These are phyloP conservation scores for Lytechinus pictus DNA, from an alignment of 35 echinoderm and acorn worm species.

Conservation along the genomic window DNA sequence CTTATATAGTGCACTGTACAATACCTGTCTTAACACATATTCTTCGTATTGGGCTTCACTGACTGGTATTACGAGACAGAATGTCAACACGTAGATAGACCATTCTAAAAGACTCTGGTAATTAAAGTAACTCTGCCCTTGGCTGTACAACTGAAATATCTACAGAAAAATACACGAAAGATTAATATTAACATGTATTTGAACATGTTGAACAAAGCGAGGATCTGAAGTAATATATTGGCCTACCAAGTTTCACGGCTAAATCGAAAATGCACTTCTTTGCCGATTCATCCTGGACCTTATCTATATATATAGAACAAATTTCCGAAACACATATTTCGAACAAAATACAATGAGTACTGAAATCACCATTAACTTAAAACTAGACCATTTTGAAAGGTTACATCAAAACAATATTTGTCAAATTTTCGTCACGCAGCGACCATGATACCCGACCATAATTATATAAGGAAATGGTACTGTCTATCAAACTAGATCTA, in stretches of 20 bases:
- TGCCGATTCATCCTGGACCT: not conserved
- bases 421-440: too few species aligned
- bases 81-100: not conserved
- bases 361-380: not conserved
- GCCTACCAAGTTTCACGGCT: not conserved
- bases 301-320: not conserved
- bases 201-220: not conserved
- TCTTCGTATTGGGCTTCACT: not conserved
- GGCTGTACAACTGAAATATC: not conserved
- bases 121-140: not conserved
- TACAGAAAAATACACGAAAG: not conserved
- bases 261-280: not conserved
- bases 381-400: too few species aligned
- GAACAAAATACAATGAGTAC: too few species aligned
- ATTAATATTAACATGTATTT: not conserved
- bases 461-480: too few species aligned
- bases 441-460: too few species aligned
- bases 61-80: slow-evolving; percentile 1
- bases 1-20: not conserved
- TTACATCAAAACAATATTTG: too few species aligned
- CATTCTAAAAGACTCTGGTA: not conserved
- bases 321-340: too few species aligned
- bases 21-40: not conserved
- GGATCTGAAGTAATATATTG: not conserved
- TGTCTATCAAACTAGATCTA: too few species aligned